Evolutionary conservation across 2,888 invertebrate genomes (phyloP), one percentile per base, ranked within the genome.

Genomic region (Graphium colonna): DNA sequence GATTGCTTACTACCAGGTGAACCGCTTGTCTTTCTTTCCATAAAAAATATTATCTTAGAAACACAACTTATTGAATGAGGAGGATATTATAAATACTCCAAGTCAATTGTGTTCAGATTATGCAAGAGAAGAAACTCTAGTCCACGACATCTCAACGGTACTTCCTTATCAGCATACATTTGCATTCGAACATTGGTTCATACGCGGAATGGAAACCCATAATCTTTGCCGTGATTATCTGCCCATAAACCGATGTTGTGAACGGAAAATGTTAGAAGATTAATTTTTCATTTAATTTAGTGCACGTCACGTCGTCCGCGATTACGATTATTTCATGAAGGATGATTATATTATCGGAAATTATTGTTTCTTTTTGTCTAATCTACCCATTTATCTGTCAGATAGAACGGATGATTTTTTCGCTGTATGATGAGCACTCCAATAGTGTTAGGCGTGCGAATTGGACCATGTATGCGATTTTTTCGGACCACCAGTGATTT

Each of bases 261-360:
- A 1, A 31, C 31, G 31, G 31, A 45, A 16, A 21, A 21, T 21
- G 5, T 21, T 21, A 21, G 21, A 21, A 21, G 21, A 21, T 21
- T 21, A 21, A 21, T 21, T 21, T 21, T 21, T 21, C 21, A 21
- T 31, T 9, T 28, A 10, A 17, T n/a, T 15, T 43, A 15, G n/a
- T 36, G 38, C 26, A 13, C n/a, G 40, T 45, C 21, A 36, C 31
- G 17, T 49, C 39, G 17, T 36, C 16, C 28, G 18, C 10, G 16
- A 26, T 44, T 45, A 59, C 52, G 64, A 69, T 70, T 71, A 68
- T 48, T 56, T 55, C 54, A 56, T 50, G 51, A 61, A 43, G 50
- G 53, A 52, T 51, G 73, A 77, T 77, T 74, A 65, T 55, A 51
- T 68, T 77, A 77, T 79, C 77, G 56, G 50, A 59, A 60, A 61